These are phyloP conservation scores for Pseudorectes ferrugineus DNA, from an alignment of 2,113 vertebrate genomes.

Conservation along the genomic window DNA sequence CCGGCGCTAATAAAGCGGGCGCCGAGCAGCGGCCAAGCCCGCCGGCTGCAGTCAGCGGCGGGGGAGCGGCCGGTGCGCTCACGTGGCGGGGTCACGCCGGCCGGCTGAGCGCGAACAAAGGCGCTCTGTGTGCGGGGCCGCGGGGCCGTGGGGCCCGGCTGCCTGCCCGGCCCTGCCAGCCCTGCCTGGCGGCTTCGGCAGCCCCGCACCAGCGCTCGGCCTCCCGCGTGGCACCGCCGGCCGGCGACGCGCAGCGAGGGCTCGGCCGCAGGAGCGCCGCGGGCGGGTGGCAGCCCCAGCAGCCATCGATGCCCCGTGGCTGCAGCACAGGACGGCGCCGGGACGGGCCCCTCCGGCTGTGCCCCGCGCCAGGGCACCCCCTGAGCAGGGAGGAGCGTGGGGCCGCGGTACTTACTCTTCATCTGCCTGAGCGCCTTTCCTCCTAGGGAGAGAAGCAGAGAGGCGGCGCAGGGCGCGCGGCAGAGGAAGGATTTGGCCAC, in stretches of 20 bases:
- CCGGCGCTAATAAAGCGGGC: constrained; percentile 35
- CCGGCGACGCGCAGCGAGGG: background rate
- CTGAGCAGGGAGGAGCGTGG: background rate
- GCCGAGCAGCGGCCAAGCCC: background rate
- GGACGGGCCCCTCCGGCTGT: background rate
- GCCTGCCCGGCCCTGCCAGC: background rate
- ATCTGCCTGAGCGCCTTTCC: constrained; percentile 79
- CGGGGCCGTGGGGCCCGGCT: background rate
- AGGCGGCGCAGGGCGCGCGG: constrained; percentile 39
- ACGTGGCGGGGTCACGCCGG: constrained; percentile 52
- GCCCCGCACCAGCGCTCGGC: background rate
- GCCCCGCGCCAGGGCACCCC: background rate
- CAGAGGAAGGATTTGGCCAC: constrained; percentile 59
- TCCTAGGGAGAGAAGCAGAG: constrained; percentile 67
- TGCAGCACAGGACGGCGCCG: background rate
- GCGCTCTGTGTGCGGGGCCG: background rate
- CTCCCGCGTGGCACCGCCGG: background rate
- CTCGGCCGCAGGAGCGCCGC: too few relatives aligned
- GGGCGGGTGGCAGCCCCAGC: fast-evolving
- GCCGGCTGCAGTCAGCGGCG: background rate
- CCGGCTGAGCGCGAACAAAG: constrained; percentile 42
- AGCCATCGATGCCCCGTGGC: background rate
- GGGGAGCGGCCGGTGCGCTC: constrained; percentile 7
- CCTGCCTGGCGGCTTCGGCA: background rate
- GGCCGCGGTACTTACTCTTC: constrained; percentile 85